Base-by-base conservation (phyloP, 2,888 invertebrate genomes). In the Podabrus alpinus region DNA sequence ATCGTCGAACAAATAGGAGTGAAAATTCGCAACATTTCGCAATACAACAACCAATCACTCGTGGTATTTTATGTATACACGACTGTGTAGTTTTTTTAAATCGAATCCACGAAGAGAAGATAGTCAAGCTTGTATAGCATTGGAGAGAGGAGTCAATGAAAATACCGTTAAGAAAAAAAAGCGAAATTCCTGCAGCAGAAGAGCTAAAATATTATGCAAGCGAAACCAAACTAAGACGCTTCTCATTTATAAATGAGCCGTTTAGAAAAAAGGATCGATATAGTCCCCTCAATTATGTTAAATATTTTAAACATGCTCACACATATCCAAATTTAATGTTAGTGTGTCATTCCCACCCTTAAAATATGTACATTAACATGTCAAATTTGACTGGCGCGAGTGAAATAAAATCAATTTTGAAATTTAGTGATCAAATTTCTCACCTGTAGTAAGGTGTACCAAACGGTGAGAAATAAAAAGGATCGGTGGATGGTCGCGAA, bases 401-500 rank as follows among this genome's bases (percentile, higher is more conserved):
- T n/a, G 62, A 21, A 64, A 64, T n/a, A 64, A 17, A 64, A 64
- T 64, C 62, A 21, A 64, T 64, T 62, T 64, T n/a, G 19, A 29
- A 66, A 67, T 11, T 16, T 60, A 69, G 60, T 15, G 61, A 69
- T 69, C 61, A 45, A 71, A 71, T 59, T 74, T 69, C 83, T 87
- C 86, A 91, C 90, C 90, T 90, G 87, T 89, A 90, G 83, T 90
- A 90, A 15, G 89, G 89, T 72, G 88, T 88, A 71, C 90, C 90
- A 79, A 91, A 90, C 1, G 90, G 90, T 66, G 90, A 89, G 80
- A 90, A 90, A 85, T 90, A 90, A 84, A 91, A 90, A 0, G 90
- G 90, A 81, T 90, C 90, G 80, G 88, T 87, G 84, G 89, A 89
- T 82, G 89, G 86, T 79, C 88, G 89, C 19, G 81, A 80, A 70